A percentile compares a stretch with the other conserved stretches of the same genome.
phyloP scores from a whole-genome alignment of 2,888 invertebrate genomes.

The Cremastobaeus sp. region DNA sequence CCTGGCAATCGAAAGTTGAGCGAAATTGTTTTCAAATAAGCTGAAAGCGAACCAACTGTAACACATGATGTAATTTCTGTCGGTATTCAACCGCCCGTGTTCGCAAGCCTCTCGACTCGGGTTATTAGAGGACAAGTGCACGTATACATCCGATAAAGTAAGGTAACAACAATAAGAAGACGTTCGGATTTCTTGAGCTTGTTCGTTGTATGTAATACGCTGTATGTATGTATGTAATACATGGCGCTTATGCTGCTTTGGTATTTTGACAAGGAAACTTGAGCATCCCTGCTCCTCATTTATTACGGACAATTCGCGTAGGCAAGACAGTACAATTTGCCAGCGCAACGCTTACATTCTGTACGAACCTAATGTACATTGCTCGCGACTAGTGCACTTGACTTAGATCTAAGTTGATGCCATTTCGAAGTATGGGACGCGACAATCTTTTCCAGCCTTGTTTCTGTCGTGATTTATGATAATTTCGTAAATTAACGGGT shows the following conservation, averaged over 20 bases:
- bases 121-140: conserved; percentile 53
- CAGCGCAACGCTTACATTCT: conserved; percentile 43
- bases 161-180: conserved; percentile 51
- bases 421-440: conserved; percentile 17
- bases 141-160: conserved; percentile 44
- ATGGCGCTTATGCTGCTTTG: conserved; percentile 43
- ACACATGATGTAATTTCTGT: conserved; percentile 25
- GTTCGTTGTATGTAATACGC: conserved; percentile 43
- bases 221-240: conserved; percentile 42
- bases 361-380: conserved; percentile 28
- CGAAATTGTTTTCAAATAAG: conserved; percentile 1
- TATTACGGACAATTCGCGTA: conserved; percentile 58
- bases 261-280: conserved; percentile 57
- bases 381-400: conserved; percentile 42
- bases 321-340: conserved; percentile 56
- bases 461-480: no score
- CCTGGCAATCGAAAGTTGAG: conserved; percentile 1
- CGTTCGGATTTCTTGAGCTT: conserved; percentile 40
- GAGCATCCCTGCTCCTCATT: conserved; percentile 57
- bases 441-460: no score
- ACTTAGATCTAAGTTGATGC: conserved; percentile 43
- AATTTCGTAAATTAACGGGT: no score
- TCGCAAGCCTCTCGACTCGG: conserved; percentile 30
- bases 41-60: conserved; percentile 18
- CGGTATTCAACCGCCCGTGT: conserved; percentile 40